Conservation (phyloP, 2,797 vertebrate genomes). For the Enteromius argenteus region DNA sequence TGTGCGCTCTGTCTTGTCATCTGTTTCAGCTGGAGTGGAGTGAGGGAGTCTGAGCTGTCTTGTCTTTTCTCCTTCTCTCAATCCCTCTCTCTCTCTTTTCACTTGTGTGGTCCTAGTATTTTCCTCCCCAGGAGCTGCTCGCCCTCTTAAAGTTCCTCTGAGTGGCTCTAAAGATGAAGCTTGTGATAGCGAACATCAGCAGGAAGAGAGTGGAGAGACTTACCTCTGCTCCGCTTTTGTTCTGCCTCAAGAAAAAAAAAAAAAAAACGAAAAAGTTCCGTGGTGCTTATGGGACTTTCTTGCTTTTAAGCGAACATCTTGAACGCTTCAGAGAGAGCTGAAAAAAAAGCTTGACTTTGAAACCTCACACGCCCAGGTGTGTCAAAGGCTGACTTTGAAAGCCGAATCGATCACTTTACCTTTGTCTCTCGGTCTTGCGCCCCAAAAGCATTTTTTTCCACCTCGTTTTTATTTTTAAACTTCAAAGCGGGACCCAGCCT, state of each 20-base stretch:
- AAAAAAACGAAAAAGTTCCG: not conserved
- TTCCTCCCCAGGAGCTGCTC: slow-evolving; percentile 54
- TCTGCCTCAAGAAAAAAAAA: slow-evolving; percentile 22
- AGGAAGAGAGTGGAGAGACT: slow-evolving; percentile 3
- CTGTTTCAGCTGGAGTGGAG: slow-evolving; percentile 42
- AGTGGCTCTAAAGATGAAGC: slow-evolving; percentile 53
- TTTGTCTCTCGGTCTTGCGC: slow-evolving; percentile 26
- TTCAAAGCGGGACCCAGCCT: slow-evolving; percentile 44
- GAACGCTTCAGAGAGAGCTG: slow-evolving; percentile 46
- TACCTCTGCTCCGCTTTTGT: slow-evolving; percentile 40
- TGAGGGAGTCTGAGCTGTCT: slow-evolving; percentile 51
- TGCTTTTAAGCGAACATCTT: slow-evolving; percentile 52
- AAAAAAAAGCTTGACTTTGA: slow-evolving; percentile 40
- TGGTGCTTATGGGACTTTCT: slow-evolving; percentile 33
- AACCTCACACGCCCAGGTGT: slow-evolving; percentile 60
- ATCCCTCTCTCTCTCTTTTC: slow-evolving; percentile 32
- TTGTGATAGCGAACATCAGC: slow-evolving; percentile 46
- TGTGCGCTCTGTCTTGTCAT: slow-evolving; percentile 59
- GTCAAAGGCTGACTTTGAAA: slow-evolving; percentile 58
- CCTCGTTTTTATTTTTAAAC: slow-evolving; percentile 46
- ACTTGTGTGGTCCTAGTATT: slow-evolving; percentile 44
- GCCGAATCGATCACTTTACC: slow-evolving; percentile 53
- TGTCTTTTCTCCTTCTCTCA: slow-evolving; percentile 31
- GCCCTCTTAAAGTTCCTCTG: slow-evolving; percentile 46
- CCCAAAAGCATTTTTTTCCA: slow-evolving; percentile 5